These are phyloP conservation scores for Hycleus phaleratus DNA, from an alignment of 1,140 invertebrate species.

Conservation along the genomic window DNA sequence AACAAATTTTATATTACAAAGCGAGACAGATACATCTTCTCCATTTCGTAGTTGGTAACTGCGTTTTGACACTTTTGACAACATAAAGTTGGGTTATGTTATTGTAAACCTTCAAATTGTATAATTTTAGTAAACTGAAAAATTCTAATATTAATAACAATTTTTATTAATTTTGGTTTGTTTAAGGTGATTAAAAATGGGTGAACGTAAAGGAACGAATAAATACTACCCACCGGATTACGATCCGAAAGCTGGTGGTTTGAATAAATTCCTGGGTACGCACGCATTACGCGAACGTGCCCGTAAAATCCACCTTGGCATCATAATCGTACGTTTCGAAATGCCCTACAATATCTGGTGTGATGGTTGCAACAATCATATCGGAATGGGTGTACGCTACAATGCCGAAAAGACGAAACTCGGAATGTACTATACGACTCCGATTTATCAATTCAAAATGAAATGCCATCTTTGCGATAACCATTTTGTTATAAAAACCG, in stretches of 20 bases:
- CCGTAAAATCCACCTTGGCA: constrained; percentile 88
- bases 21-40: no score
- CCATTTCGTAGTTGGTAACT: no score
- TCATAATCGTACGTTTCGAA: constrained; percentile 97
- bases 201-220: constrained; percentile 96
- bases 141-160: no score
- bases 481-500: constrained; percentile 98
- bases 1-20: no score
- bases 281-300: constrained; percentile 95
- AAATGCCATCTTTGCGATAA: constrained; percentile 98
- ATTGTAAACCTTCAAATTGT: no score
- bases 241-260: constrained; percentile 83
- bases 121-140: no score
- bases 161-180: no score
- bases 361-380: constrained; percentile 94
- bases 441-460: constrained; percentile 97
- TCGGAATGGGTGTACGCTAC: constrained; percentile 98
- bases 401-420: constrained; percentile 99
- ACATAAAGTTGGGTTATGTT: no score
- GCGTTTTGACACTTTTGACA: no score
- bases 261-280: constrained; percentile 91
- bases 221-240: constrained; percentile 99
- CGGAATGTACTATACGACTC: constrained; percentile 98
- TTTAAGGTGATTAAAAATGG: constrained; percentile 55
- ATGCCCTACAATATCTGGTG: constrained; percentile 99